Evolutionary conservation across 2,113 vertebrate genomes (phyloP), one percentile per base, ranked within the genome.

Genomic region (Macrotis lagotis): DNA sequence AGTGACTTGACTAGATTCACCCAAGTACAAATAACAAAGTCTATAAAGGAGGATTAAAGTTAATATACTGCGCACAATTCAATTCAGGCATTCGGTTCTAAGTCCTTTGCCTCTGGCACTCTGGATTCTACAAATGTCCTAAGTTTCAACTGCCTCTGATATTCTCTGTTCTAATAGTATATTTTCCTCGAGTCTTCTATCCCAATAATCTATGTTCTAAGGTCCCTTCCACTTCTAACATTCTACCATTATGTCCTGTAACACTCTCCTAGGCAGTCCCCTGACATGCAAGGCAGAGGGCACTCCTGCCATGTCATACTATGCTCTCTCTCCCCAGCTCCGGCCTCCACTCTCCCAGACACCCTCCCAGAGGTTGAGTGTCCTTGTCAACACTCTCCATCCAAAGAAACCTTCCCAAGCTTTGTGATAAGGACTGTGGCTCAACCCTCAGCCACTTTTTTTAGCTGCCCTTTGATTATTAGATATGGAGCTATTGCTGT

Each of bases 401-500:
- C 97, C 99, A 99, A 99, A 99, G 99, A 99, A 99, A 98, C 98
- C 88, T 98, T 98, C 98, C 98, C 98, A 96, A 99, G 99, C 97
- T 97, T 98, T 94, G 96, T 90, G 98, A 98, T 98, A 98, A 52
- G 98, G 98, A 98, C 97, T 93, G 91, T 98, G 96, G 66, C 97
- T 96, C 98, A 98, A 98, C 98, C 99, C 97, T 66, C 96, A 98
- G 97, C 96, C 74, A 89, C 48, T 99, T 99, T 99, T 99, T 99
- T 99, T 99, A 99, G 99, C 97, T 98, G 96, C 97, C 96, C 98
- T 99, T 99, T 98, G 98, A 98, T 99, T 99, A 96, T 98, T 99
- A 99, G 99, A 99, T 99, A 98, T 98, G 98, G 95, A 99, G 96
- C 26, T 0, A 93, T 95, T 93, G 98, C 99, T 99, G 99, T 99